Evolutionary conservation across 2,888 invertebrate genomes (phyloP).

Genomic region (Oscheius sp.): DNA sequence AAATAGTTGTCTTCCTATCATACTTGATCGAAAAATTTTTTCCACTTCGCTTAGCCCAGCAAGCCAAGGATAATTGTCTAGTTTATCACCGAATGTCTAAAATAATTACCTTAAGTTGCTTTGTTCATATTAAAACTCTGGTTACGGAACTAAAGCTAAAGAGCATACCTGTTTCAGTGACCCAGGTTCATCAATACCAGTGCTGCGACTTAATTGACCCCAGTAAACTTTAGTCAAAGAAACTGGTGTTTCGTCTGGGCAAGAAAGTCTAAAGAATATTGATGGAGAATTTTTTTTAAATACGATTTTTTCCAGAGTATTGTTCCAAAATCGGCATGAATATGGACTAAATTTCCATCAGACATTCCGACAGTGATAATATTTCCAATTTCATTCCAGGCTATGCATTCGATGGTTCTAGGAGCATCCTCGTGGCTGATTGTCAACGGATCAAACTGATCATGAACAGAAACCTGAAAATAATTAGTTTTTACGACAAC

Average conservation of each 20-base stretch:
- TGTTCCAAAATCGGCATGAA: slow-evolving; percentile 53
- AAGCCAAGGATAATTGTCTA: neutral
- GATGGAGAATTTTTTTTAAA: too few species aligned
- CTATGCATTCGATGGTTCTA: slow-evolving; percentile 17
- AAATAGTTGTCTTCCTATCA: neutral
- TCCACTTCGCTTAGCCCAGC: neutral
- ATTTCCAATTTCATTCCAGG: slow-evolving; percentile 54
- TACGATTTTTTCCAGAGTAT: slow-evolving; percentile 26
- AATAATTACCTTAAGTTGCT: too few species aligned
- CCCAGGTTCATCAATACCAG: too few species aligned
- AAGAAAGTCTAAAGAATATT: too few species aligned
- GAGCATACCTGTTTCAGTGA: too few species aligned
- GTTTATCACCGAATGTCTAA: too few species aligned
- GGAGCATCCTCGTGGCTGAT: neutral
- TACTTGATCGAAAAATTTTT: neutral
- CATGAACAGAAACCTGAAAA: slow-evolving; percentile 1
- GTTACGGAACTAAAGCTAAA: too few species aligned
- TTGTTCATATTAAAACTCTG: too few species aligned
- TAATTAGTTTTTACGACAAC: neutral
- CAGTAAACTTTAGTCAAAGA: too few species aligned
- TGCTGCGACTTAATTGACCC: too few species aligned
- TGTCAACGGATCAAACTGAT: slow-evolving; percentile 1
- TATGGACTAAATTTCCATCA: slow-evolving; percentile 47
- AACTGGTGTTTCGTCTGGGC: too few species aligned
- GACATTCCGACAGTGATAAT: slow-evolving; percentile 53